These are phyloP conservation scores for Pleuronectes platessa DNA, from an alignment of 2,113 vertebrate genomes.

Conservation along the genomic window DNA sequence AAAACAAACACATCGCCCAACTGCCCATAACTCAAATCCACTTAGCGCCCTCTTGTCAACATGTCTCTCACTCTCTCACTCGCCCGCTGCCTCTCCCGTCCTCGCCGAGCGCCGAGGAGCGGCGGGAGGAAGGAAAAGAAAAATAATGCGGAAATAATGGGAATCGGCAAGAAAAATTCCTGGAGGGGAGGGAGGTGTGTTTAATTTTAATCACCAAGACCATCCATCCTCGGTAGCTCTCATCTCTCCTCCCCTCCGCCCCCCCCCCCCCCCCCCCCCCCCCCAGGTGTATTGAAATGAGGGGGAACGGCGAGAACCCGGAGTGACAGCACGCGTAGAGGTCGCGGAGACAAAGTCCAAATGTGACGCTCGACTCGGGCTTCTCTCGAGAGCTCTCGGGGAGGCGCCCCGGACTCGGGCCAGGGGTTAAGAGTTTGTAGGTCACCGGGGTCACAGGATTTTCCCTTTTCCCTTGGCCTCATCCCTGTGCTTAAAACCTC, in stretches of 20 bases:
- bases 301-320: conserved; percentile 50
- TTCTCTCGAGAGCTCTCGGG: conserved; percentile 62
- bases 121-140: conserved; percentile 44
- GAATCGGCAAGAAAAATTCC: conserved; percentile 71
- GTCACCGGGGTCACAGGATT: conserved; percentile 78
- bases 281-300: conserved; percentile 64
- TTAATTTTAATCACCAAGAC: conserved; percentile 83
- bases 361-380: conserved; percentile 55
- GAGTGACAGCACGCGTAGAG: conserved; percentile 62
- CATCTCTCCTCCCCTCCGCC: conserved; percentile 16
- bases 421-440: conserved; percentile 84
- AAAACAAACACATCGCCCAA: conserved; percentile 87
- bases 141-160: conserved; percentile 63
- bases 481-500: conserved; percentile 76
- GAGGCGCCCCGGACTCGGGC: conserved; percentile 73
- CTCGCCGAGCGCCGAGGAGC: conserved; percentile 18
- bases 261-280: neutral
- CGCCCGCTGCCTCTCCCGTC: conserved; percentile 23
- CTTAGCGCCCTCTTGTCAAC: conserved; percentile 85
- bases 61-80: conserved; percentile 80
- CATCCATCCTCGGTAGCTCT: conserved; percentile 75
- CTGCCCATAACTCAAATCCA: conserved; percentile 88
- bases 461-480: conserved; percentile 79
- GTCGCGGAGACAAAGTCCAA: conserved; percentile 68
- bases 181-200: conserved; percentile 71